These are phyloP conservation scores for Tetrao urogallus DNA, from an alignment of 2,113 vertebrate species.

Conservation along the genomic window DNA sequence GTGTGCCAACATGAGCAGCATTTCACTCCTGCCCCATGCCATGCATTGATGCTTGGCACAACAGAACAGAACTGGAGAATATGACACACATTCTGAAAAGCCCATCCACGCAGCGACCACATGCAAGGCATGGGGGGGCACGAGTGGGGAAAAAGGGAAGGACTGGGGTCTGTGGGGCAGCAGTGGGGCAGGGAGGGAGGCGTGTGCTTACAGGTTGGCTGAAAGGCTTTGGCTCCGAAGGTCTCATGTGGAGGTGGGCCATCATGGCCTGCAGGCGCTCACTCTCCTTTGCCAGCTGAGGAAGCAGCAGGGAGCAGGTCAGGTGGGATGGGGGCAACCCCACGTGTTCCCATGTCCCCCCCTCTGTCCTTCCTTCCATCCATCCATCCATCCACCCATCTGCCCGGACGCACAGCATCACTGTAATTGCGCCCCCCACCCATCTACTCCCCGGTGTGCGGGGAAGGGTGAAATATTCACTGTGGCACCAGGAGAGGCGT, in stretches of 20 bases:
- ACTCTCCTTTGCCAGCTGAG: constrained; percentile 95
- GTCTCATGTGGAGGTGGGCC: constrained; percentile 99
- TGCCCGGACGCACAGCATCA: not conserved
- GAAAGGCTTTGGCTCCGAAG: constrained; percentile 98
- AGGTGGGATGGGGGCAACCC: not conserved
- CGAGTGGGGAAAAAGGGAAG: not conserved
- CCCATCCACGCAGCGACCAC: fast-evolving
- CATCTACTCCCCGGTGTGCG: not conserved
- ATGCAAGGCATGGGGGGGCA: not conserved
- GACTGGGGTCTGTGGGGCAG: fast-evolving
- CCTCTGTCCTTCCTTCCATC: not conserved
- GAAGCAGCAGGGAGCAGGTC: not conserved
- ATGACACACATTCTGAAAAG: fast-evolving
- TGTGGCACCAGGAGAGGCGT: constrained; percentile 47
- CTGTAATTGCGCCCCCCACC: not conserved
- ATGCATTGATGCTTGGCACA: not conserved
- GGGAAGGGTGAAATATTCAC: constrained; percentile 62
- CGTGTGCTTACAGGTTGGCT: constrained; percentile 91
- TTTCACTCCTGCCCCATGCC: not conserved
- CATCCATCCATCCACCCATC: not conserved
- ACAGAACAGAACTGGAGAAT: not conserved
- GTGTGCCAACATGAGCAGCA: fast-evolving
- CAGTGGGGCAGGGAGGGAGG: not conserved
- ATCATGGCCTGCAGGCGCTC: constrained; percentile 99
- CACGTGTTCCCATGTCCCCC: not conserved